Evolutionary conservation across 2,888 invertebrate species (phyloP), one percentile per base, ranked within the genome.

Genomic region (Agonopterix subpropinquella): DNA sequence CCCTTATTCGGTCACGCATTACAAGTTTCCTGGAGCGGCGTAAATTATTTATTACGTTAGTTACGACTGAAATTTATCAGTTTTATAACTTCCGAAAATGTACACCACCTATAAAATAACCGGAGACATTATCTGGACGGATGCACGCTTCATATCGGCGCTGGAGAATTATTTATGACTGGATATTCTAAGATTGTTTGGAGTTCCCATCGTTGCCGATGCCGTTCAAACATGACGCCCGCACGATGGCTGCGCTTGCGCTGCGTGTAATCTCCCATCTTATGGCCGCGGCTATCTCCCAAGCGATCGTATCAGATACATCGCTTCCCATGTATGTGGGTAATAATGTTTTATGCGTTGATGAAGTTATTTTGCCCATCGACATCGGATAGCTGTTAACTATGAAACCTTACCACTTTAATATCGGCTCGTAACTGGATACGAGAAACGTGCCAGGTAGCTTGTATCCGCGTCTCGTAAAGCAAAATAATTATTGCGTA

Each of bases 341-440:
- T 65, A 67, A 72, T 75, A 72, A 73, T 71, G 67, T 74, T 76
- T 75, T 73, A 73, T 70, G 62, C 61, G 59, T 53, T 45, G 67
- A 76, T 77, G 66, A 75, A 78, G 77, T 69, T 75, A 74, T 79
- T 75, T 46, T 65, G 59, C 62, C 59, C 60, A 56, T 60, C 59
- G 61, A 71, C 61, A 59, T 61, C 55, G 59, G 54, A 56, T 62
- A 55, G 55, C 48, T 49, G 52, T 48, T 53, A 51, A 54, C 54
- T 48, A 51, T 49, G 48, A 58, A 48, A 61, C 57, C 57, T 61
- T 57, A 52, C 59, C 53, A 49, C 35, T 9, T 11, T 42, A 11
- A 42, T 13, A 28, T 28, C 28, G n/a, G 11, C 46, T 41, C 39
- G 11, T 39, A 15, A 42, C 42, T 42, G n/a, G 15, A 15, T 41